These are phyloP conservation scores for Tragulus kanchil DNA, from an alignment of 2,113 vertebrate genomes.

Conservation along the genomic window DNA sequence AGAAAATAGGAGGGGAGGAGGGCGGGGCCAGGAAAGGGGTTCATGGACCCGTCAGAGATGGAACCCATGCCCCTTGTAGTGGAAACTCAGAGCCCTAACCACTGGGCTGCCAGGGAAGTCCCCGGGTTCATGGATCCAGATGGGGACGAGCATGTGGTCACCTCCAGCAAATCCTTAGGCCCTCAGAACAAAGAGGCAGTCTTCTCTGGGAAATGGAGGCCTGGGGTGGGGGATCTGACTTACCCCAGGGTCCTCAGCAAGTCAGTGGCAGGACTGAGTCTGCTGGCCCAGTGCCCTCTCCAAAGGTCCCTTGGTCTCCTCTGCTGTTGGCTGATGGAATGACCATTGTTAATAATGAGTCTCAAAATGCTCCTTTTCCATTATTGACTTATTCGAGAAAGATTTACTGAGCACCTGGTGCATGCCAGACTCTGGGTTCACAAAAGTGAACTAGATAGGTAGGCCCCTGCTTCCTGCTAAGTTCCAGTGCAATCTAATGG, in stretches of 20 bases:
- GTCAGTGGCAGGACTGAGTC: not conserved
- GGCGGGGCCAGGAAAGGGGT: not conserved
- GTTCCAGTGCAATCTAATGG: not conserved
- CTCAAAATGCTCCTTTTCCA: constrained; percentile 18
- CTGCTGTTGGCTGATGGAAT: not conserved
- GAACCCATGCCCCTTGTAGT: too few relatives aligned
- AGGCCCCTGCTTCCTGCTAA: constrained; percentile 4
- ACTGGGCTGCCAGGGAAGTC: too few relatives aligned
- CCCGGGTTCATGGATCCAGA: not conserved
- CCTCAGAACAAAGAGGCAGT: not conserved
- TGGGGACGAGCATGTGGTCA: too few relatives aligned
- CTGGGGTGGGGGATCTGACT: not conserved
- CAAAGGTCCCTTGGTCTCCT: not conserved
- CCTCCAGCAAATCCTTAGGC: not conserved
- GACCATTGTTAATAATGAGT: not conserved
- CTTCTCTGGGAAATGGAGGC: not conserved
- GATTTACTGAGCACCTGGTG: constrained; percentile 36
- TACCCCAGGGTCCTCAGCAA: not conserved
- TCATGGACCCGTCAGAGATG: not conserved
- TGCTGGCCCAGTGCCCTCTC: not conserved
- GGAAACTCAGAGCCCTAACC: too few relatives aligned
- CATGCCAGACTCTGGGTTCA: not conserved
- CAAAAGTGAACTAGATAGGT: not conserved
- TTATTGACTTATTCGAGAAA: constrained; percentile 27
- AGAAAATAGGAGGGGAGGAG: not conserved